Percentiles rank a stretch among this genome's conserved stretches.
These are phyloP conservation scores for Sorex maritimensis DNA, from an alignment of 2,797 vertebrate genomes.

Conservation along the genomic window DNA sequence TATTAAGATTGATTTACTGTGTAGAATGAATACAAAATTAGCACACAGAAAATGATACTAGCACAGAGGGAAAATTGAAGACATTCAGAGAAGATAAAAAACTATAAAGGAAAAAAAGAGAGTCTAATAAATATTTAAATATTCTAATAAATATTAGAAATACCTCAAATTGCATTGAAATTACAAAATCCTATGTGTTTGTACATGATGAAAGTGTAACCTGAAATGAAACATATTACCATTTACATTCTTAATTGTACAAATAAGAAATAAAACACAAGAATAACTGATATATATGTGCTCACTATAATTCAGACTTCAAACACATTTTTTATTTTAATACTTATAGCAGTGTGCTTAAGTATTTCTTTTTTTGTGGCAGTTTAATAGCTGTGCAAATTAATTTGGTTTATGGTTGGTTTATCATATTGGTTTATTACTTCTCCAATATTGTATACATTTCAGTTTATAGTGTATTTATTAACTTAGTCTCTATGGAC, in stretches of 20 bases:
- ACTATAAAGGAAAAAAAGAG: background rate
- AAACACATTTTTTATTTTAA: background rate
- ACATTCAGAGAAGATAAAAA: constrained; percentile 12
- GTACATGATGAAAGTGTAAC: background rate
- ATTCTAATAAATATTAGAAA: background rate
- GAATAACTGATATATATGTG: background rate
- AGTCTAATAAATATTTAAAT: constrained; percentile 44
- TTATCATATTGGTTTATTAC: no score
- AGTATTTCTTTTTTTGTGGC: background rate
- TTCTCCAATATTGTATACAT: background rate
- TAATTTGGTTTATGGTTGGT: background rate
- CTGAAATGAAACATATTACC: background rate
- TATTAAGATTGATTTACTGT: background rate
- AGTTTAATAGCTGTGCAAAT: background rate
- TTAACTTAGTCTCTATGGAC: background rate
- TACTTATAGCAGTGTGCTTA: background rate
- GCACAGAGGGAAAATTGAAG: constrained; percentile 16
- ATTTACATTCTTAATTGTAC: background rate
- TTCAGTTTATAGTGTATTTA: constrained; percentile 17
- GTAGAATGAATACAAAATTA: constrained; percentile 30
- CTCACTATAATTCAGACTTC: background rate
- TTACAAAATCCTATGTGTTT: background rate
- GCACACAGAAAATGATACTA: constrained; percentile 1
- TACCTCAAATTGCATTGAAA: constrained; percentile 22
- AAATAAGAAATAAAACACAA: constrained; percentile 10